Conservation (phyloP, 2,888 invertebrate genomes). For the Sarcophaga subvicina region DNA sequence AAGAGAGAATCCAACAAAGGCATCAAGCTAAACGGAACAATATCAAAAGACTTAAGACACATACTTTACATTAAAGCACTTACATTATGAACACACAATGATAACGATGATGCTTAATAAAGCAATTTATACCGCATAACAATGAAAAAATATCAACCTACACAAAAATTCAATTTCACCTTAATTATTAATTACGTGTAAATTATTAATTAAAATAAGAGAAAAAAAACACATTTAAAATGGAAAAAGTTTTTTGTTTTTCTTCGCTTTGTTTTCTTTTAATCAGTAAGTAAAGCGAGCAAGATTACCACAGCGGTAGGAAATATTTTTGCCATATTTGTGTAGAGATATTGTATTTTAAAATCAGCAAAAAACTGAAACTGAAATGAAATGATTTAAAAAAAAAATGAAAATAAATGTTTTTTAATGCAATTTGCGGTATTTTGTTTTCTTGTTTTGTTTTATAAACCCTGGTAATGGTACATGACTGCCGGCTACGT, state of each 20-base stretch:
- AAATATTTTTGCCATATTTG: too few species aligned
- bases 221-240: not conserved
- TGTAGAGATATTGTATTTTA: too few species aligned
- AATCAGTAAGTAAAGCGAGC: too few species aligned
- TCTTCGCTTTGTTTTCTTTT: too few species aligned
- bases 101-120: conserved; percentile 26
- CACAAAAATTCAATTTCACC: conserved; percentile 63
- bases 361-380: too few species aligned
- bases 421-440: not conserved
- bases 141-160: conserved; percentile 41
- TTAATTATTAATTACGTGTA: conserved; percentile 69
- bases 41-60: conserved; percentile 63
- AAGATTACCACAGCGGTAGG: too few species aligned
- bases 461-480: not conserved
- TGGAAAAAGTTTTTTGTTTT: too few species aligned
- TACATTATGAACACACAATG: not conserved
- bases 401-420: not conserved
- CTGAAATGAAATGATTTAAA: too few species aligned
- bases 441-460: not conserved
- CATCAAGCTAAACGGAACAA: not conserved
- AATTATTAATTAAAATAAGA: conserved; percentile 61
- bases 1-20: not conserved
- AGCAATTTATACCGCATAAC: conserved; percentile 51
- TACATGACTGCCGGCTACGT: not conserved
- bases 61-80: conserved; percentile 42